phyloP scores from a whole-genome alignment of 2,113 vertebrate genomes.

The Sisor rabdophorus region DNA sequence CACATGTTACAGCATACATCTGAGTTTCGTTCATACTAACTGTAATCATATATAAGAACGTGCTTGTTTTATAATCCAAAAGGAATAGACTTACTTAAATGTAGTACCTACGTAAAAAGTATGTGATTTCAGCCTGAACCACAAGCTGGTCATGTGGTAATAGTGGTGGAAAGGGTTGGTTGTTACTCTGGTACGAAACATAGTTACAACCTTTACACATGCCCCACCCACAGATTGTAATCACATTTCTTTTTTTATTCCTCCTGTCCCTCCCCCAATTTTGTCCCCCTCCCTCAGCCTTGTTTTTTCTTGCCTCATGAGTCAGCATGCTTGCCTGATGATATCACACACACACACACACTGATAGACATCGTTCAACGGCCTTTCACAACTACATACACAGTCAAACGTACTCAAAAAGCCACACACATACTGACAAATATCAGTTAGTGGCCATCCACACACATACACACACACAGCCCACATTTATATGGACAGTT shows the following conservation, averaged over 20 bases:
- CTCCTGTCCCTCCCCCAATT: too few relatives aligned
- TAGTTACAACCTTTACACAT: slow-evolving; percentile 24
- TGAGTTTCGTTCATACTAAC: too few relatives aligned
- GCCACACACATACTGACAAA: not conserved
- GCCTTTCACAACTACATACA: slow-evolving; percentile 15
- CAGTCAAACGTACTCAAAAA: not conserved
- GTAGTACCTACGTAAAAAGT: too few relatives aligned
- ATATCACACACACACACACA: slow-evolving; percentile 26
- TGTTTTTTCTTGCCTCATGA: slow-evolving; percentile 11
- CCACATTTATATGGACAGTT: slow-evolving; percentile 19
- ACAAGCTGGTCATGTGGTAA: not conserved
- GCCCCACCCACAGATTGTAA: slow-evolving; percentile 53
- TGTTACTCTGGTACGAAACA: not conserved
- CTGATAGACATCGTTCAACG: slow-evolving; percentile 12
- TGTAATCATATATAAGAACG: too few relatives aligned
- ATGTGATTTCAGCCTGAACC: too few relatives aligned
- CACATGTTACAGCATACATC: too few relatives aligned
- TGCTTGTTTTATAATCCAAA: too few relatives aligned
- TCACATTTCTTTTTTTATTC: slow-evolving; percentile 47
- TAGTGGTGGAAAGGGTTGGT: too few relatives aligned
- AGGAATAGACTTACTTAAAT: too few relatives aligned
- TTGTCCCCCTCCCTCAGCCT: not conserved
- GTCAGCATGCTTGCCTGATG: slow-evolving; percentile 9
- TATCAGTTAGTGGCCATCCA: not conserved
- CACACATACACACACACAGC: slow-evolving; percentile 8